Base-by-base conservation (phyloP, 2,888 invertebrate genomes). In the Synanthedon andrenaeformis region DNA sequence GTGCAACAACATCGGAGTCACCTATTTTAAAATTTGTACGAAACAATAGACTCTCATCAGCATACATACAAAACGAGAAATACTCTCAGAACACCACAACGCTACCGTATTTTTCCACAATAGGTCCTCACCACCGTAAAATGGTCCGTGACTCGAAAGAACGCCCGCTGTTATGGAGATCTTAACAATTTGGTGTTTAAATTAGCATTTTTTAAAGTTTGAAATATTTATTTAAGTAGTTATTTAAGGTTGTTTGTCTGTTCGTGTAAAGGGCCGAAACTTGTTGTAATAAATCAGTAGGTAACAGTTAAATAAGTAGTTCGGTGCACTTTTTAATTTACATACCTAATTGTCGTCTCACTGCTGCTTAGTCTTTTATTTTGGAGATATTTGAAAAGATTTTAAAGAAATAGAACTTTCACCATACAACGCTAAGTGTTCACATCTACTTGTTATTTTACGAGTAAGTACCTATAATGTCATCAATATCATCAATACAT, bases 141-240 rank as follows among this genome's bases (percentile, higher is more conserved):
- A 10, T 52, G 57, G 23, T 55, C 56, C 14, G 54, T 42, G n/a
- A 48, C 50, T 57, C 57, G 59, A 59, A 49, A 56, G 42, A 51
- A 54, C 51, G 23, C 35, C 8, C 3, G 35, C 35, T 45, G 10
- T 55, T 57, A 56, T 48, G 52, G 42, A 51, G 57, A 48, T 55
- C 45, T 52, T 57, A 49, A 5, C 52, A 53, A 51, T 23, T 17
- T 52, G 55, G 55, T 56, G 41, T 23, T 23, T 3, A 12, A 57
- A 70, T 72, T 76, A 70, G 67, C 76, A 78, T 79, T 75, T 76
- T 66, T 71, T 62, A 67, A 67, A 56, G 62, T 35, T 62, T 74
- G 72, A 77, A 76, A 79, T 75, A 78, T 75, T 69, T 76, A 76
- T 78, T 77, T 74, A 75, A 74, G 82, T 78, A 77, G 78, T 65